phyloP scores from a whole-genome alignment of 2,888 invertebrate genomes.

The Mythimna ferrago region DNA sequence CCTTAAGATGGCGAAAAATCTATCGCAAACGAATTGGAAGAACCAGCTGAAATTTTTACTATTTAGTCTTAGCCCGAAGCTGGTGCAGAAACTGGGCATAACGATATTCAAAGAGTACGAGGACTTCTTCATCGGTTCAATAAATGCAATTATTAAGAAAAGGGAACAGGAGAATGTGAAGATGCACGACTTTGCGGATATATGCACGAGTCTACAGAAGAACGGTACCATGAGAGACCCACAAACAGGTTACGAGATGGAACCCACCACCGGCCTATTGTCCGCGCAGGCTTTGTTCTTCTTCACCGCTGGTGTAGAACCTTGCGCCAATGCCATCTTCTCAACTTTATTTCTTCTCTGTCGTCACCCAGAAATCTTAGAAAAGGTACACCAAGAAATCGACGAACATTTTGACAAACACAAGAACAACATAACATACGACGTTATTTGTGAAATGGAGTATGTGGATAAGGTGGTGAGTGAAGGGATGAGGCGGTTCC shows the following conservation, averaged over 20 bases:
- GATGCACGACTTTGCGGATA: conserved; percentile 78
- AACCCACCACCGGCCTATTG: conserved; percentile 72
- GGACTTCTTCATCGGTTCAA: conserved; percentile 75
- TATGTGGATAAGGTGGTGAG: conserved; percentile 76
- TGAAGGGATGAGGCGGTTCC: conserved; percentile 75
- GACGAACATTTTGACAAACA: conserved; percentile 52
- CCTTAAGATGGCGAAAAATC: conserved; percentile 64
- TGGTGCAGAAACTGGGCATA: conserved; percentile 66
- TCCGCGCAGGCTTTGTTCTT: conserved; percentile 63
- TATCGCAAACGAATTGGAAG: conserved; percentile 52
- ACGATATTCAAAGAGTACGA: conserved; percentile 73
- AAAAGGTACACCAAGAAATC: conserved; percentile 56
- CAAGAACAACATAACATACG: conserved; percentile 40
- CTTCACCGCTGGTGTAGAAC: conserved; percentile 78
- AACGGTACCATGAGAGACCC: conserved; percentile 71
- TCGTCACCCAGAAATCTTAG: conserved; percentile 71
- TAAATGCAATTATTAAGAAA: conserved; percentile 71
- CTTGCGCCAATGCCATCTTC: conserved; percentile 66
- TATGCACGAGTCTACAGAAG: conserved; percentile 74
- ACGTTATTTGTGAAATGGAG: conserved; percentile 71
- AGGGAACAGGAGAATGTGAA: conserved; percentile 70
- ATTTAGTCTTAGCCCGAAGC: conserved; percentile 39
- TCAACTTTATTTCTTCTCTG: conserved; percentile 73
- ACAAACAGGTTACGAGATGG: conserved; percentile 71
- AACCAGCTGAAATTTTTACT: conserved; percentile 63